These are phyloP conservation scores for Pseudotriccus pelzelni DNA, from an alignment of 2,797 vertebrate genomes.

Conservation along the genomic window DNA sequence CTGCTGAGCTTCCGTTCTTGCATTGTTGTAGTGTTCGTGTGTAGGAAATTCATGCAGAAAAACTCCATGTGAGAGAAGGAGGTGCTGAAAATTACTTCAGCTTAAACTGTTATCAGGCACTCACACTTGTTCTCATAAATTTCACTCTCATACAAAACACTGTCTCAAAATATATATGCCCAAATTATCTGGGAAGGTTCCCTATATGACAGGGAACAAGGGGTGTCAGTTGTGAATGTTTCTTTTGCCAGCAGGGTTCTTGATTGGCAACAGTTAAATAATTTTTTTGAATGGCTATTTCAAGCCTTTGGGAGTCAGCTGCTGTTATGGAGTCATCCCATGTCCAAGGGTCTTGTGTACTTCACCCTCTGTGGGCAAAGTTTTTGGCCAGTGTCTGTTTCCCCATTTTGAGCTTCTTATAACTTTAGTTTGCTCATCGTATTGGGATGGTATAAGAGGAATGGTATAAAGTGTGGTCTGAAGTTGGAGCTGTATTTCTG, in stretches of 20 bases:
- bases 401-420: neutral
- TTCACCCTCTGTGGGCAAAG: neutral
- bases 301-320: neutral
- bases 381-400: neutral
- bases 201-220: neutral
- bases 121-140: neutral
- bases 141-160: neutral
- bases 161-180: neutral
- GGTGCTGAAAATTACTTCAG: neutral
- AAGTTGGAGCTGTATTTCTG: neutral
- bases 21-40: neutral
- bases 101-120: neutral
- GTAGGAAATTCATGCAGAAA: neutral
- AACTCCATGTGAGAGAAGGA: neutral
- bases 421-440: neutral
- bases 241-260: neutral
- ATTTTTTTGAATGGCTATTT: neutral
- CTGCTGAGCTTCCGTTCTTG: neutral
- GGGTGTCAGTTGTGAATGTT: neutral
- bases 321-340: neutral
- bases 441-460: neutral
- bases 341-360: neutral
- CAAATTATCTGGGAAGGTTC: neutral
- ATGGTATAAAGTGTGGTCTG: neutral
- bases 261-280: neutral